Percentiles rank a stretch among this genome's conserved stretches.
Conservation (phyloP, 2,888 invertebrate species). For the Acronicta alni region DNA sequence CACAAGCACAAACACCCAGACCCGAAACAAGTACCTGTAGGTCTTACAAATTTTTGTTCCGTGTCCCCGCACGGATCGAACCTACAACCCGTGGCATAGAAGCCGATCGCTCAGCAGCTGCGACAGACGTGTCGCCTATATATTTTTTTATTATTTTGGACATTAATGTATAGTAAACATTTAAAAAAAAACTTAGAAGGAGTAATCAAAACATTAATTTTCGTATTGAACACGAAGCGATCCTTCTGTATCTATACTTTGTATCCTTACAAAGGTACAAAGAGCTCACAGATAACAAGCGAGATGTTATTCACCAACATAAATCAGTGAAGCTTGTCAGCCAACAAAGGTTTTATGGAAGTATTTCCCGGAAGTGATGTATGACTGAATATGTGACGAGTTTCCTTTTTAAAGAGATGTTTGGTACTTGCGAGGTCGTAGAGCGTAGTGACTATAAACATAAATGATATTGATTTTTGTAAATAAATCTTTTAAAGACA, state of each 20-base stretch:
- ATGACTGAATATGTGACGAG: slow-evolving; percentile 16
- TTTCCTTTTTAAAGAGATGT: neutral
- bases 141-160: no score
- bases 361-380: slow-evolving; percentile 8
- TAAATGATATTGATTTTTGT: neutral
- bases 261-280: neutral
- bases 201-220: neutral
- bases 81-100: no score
- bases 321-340: slow-evolving; percentile 2
- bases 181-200: no score
- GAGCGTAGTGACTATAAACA: neutral
- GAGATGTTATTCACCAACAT: slow-evolving; percentile 3
- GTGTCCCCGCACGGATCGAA: no score
- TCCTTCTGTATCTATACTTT: neutral
- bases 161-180: no score
- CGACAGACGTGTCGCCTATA: no score
- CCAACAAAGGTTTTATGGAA: slow-evolving; percentile 1
- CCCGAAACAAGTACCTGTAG: no score
- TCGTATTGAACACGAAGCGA: neutral
- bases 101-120: no score
- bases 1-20: no score
- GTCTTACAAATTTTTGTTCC: no score
- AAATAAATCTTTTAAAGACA: neutral
- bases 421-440: neutral
- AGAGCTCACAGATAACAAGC: neutral